Evolutionary conservation across 2,113 vertebrate genomes (phyloP), one percentile per base, ranked within the genome.

Genomic region (Etheostoma cragini): DNA sequence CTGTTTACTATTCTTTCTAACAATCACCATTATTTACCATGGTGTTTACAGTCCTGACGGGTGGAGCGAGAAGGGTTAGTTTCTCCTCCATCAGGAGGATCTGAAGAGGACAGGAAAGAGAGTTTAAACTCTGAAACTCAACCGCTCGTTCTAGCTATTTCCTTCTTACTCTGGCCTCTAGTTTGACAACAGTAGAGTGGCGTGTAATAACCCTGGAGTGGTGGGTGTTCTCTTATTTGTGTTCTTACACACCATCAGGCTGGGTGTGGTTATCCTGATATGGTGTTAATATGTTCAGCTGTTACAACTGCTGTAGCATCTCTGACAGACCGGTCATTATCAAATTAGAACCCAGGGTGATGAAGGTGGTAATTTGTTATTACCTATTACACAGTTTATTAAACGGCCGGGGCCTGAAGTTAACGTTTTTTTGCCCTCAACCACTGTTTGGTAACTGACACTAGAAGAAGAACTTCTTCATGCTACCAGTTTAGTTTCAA

Each of bases 1-100:
- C 50, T 6, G 8, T 80, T 69, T n/a, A 26, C 46, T 45, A 30
- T 47, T 22, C 61, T 60, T 33, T 30, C 61, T 63, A 62, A 49
- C 35, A 61, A 61, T 83, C 80, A 68, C 75, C 74, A 46, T 88
- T 84, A 78, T 85, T 82, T 75, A 72, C 85, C 61, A 16, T 70
- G 22, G 54, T 80, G 81, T 84, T 84, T 69, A 86, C 80, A 80
- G 33, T 74, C 57, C 61, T 47, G 50, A 8, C 21, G 42, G 62
- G 30, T 62, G 30, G 63, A 82, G 60, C 42, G 17, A 15, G 68
- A 45, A 21, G 38, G 19, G 10, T 7, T 30, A 8, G 7, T 26
- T 13, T 50, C 4, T 33, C 11, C 47, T 30, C 6, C n/a, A 17
- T 61, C 30, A 50, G 24, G 30, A 13, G 21, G 15, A 2, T 19